Evolutionary conservation across 2,888 invertebrate genomes (phyloP), one percentile per base, ranked within the genome.

Genomic region (Amorpha juglandis): DNA sequence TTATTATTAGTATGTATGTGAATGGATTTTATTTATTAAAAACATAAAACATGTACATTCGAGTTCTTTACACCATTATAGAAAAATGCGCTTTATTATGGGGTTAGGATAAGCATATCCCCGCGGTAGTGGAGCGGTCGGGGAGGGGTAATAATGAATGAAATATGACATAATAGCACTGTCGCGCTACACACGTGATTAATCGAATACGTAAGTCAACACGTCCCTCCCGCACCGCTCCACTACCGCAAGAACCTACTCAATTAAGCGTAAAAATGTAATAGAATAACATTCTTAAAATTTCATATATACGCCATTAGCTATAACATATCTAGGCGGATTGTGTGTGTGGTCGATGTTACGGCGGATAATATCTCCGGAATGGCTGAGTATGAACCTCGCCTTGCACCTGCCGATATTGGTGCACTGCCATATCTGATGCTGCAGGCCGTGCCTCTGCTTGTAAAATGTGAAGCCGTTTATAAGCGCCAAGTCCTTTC

Each of bases 391-490:
- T 4, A 64, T 53, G 65, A 76, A 67, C 3, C 70, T 63, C 1
- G 71, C 72, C 48, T 66, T 71, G 53, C 75, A 77, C 6, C 51
- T 55, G 0, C 52, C 47, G 14, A 63, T 63, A 19, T 58, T 66
- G 0, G 67, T 70, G 52, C 74, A 74, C 1, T 53, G 63, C 71
- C 71, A 74, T 14, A 55, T 63, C 42, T 50, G 35, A 8, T 21
- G 35, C n/a, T 19, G 51, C 50, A 50, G 51, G 21, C 62, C 69
- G 42, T 64, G 69, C 19, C 70, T 70, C 42, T 35, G 62, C 12
- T 45, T 63, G 67, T 81, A 81, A 70, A 78, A 88, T 0, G 82
- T 78, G 67, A 71, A 86, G 0, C 82, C 79, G 2, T 80, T 64
- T 0, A 82, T 55, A 0, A 74, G n/a, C n/a, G 35, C 42, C 16